These are phyloP conservation scores for Acronicta leporina DNA, from an alignment of 2,888 invertebrate species.

Conservation along the genomic window DNA sequence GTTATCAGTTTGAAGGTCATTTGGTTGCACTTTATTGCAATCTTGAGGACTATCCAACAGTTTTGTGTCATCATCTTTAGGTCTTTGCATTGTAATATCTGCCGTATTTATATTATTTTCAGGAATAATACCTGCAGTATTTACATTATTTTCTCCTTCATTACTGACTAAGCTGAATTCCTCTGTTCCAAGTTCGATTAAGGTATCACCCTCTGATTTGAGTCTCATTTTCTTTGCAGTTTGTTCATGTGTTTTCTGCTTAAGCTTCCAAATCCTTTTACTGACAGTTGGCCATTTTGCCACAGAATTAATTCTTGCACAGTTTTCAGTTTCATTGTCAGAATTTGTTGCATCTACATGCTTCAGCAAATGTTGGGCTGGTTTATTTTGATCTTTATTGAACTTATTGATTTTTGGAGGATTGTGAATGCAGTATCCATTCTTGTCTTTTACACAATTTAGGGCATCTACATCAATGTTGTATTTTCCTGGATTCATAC, in stretches of 20 bases:
- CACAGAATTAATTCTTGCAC: conserved; percentile 76
- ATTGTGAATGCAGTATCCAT: conserved; percentile 79
- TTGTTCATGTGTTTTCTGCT: conserved; percentile 64
- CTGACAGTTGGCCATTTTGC: conserved; percentile 77
- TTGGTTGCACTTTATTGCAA: conserved; percentile 26
- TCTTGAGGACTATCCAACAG: conserved; percentile 31
- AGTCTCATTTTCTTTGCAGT: conserved; percentile 75
- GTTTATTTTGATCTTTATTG: conserved; percentile 49
- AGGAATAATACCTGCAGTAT: conserved; percentile 22
- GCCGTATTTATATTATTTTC: conserved; percentile 29
- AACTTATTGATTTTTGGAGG: conserved; percentile 59
- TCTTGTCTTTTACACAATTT: conserved; percentile 78
- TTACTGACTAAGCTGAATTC: conserved; percentile 56
- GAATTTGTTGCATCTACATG: conserved; percentile 60
- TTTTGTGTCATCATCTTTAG: conserved; percentile 27
- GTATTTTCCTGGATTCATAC: conserved; percentile 80
- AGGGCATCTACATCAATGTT: conserved; percentile 78
- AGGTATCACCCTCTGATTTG: conserved; percentile 64
- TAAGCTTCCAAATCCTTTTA: conserved; percentile 76
- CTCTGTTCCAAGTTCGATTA: conserved; percentile 72
- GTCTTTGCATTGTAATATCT: conserved; percentile 7
- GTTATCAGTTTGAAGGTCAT: conserved; percentile 19
- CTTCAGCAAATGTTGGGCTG: conserved; percentile 59
- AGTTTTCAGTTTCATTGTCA: conserved; percentile 71
- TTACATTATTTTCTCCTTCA: conserved; percentile 23